phyloP scores from a whole-genome alignment of 2,797 vertebrate species.

The Aythya fuligula region DNA sequence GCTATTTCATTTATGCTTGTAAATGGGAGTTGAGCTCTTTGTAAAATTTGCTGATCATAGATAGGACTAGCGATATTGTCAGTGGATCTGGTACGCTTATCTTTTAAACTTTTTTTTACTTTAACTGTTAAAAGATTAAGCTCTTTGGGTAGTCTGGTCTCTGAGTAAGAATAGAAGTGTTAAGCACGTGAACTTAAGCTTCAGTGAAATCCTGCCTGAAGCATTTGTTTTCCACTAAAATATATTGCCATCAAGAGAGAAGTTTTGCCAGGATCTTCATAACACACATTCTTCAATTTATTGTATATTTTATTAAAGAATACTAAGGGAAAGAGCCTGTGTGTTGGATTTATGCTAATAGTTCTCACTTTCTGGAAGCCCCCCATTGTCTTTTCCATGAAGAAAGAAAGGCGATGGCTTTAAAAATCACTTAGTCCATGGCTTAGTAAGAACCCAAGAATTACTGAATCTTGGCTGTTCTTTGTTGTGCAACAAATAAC shows the following conservation, averaged over 20 bases:
- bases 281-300: not conserved
- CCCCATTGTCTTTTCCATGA: not conserved
- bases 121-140: not conserved
- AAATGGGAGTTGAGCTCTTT: not conserved
- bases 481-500: not conserved
- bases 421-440: not conserved
- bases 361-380: not conserved
- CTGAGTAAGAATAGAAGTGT: not conserved
- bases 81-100: not conserved
- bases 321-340: fast-evolving
- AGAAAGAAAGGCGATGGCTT: not conserved
- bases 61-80: not conserved
- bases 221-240: not conserved
- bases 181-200: not conserved
- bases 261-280: not conserved
- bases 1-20: not conserved
- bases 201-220: not conserved
- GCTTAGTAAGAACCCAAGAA: not conserved
- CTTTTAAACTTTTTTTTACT: not conserved
- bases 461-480: not conserved
- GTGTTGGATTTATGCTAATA: not conserved
- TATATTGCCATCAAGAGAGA: not conserved
- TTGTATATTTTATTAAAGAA: not conserved
- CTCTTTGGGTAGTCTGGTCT: not conserved
- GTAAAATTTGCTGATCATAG: not conserved